Base-by-base conservation (phyloP, 2,888 invertebrate genomes). In the Melitaea athalia region DNA sequence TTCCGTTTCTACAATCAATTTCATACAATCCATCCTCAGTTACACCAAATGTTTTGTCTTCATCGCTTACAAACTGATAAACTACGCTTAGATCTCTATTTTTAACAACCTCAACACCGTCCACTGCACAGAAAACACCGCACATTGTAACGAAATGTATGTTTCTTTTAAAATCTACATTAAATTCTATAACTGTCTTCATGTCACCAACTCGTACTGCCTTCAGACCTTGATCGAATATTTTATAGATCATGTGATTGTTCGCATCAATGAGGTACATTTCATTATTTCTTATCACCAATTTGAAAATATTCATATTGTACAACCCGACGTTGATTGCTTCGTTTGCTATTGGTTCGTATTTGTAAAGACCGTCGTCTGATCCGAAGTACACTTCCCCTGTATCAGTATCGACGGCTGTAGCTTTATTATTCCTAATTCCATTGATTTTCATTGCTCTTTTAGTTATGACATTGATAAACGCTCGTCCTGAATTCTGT, bases 331-430 rank as follows among this genome's bases (percentile, higher is more conserved):
- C 84, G 38, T 87, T 85, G 0, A 45, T 69, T 8, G 90, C 91
- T 67, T 77, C 74, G 17, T 88, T 86, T 12, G 70, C 67, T 1
- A 89, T 31, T 0, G 87, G 80, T 69, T 92, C 85, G 65, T 87
- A 90, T 77, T 86, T 88, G 71, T 91, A 92, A 0, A 92, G 71
- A 3, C 91, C 91, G 67, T 92, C 80, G 24, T 89, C 88, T 0
- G 91, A 86, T 12, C 92, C 92, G 67, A 92, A 92, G 69, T 90
- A 92, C 0, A 91, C 87, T 12, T 90, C 87, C 1, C 92, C 82
- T 0, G 85, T 82, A 0, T 89, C 91, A 0, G 76, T 0, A 66
- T 92, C 90, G 0, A 91, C 85, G 0, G 87, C 90, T 15, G 87
- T 85, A 0, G 91, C 92, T 75, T 89, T 91, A 66, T 91, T 91